A percentile compares a stretch with the other conserved stretches of the same genome.
These are phyloP conservation scores for Brassicogethes aeneus DNA, from an alignment of 2,888 invertebrate genomes.

Conservation along the genomic window DNA sequence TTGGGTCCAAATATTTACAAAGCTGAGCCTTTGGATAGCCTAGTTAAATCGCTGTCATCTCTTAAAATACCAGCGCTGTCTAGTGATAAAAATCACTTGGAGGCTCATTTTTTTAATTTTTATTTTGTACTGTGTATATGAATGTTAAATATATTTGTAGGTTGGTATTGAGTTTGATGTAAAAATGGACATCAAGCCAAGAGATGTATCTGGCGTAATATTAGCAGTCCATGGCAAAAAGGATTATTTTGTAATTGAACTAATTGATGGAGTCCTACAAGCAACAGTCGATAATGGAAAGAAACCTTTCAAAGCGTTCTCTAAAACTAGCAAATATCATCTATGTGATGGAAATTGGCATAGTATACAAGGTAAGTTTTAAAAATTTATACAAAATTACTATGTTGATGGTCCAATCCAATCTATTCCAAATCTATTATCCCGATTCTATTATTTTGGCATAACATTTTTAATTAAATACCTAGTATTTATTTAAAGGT, in stretches of 20 bases:
- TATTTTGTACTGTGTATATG: not conserved
- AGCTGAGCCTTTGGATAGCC: no score
- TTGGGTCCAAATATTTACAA: no score
- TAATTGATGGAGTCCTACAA: conserved; percentile 76
- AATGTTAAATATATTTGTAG: not conserved
- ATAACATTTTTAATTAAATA: not conserved
- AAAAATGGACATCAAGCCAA: conserved; percentile 77
- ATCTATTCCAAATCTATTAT: no score
- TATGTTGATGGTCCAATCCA: no score
- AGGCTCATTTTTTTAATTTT: no score
- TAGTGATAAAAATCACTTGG: no score
- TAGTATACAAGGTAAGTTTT: conserved; percentile 59
- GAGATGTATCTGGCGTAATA: conserved; percentile 75
- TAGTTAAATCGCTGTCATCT: no score
- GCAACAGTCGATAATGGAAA: conserved; percentile 78
- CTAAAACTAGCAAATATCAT: conserved; percentile 47
- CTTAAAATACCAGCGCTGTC: no score
- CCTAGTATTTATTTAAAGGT: no score
- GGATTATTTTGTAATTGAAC: conserved; percentile 80
- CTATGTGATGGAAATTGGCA: conserved; percentile 97
- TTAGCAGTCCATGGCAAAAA: conserved; percentile 75
- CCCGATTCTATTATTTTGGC: no score
- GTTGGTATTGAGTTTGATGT: conserved; percentile 75
- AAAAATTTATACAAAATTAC: no score
- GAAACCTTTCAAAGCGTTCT: conserved; percentile 70